phyloP scores from a whole-genome alignment of 2,113 vertebrate species.

The Pachyramphus minor region DNA sequence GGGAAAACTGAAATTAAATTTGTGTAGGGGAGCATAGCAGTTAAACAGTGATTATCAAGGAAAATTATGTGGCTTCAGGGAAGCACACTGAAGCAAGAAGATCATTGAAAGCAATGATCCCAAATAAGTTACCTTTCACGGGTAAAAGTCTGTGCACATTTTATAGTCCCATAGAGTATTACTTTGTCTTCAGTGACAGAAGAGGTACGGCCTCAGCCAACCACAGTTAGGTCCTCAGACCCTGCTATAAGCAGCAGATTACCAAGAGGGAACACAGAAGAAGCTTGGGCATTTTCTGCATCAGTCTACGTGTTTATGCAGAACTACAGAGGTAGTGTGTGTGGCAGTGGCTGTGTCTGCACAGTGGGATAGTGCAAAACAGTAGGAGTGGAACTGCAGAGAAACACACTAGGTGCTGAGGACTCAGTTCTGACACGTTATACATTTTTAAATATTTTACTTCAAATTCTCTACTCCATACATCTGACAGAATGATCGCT shows the following conservation, averaged over 20 bases:
- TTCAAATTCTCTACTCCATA: not conserved
- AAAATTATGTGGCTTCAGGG: conserved; percentile 42
- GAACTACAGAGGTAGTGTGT: not conserved
- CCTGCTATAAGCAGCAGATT: not conserved
- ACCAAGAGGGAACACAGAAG: fast-evolving
- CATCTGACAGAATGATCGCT: not conserved
- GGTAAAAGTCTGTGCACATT: not conserved
- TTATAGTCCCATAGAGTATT: not conserved
- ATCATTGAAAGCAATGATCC: conserved; percentile 13
- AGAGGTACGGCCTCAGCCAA: not conserved
- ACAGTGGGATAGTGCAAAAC: not conserved
- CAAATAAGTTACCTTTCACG: not conserved
- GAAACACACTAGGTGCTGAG: not conserved
- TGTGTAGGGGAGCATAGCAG: conserved; percentile 11
- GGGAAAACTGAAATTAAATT: conserved; percentile 16
- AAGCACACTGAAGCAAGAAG: too few species aligned
- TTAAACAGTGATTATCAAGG: conserved; percentile 31
- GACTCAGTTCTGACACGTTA: fast-evolving
- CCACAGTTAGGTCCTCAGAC: not conserved
- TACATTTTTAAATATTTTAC: not conserved
- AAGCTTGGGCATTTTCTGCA: not conserved
- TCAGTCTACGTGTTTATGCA: not conserved
- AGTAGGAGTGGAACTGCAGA: not conserved
- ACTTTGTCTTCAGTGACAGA: not conserved
- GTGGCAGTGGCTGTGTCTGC: not conserved